phyloP scores from a whole-genome alignment of 2,113 vertebrate genomes.

The Cyanocitta stelleri region DNA sequence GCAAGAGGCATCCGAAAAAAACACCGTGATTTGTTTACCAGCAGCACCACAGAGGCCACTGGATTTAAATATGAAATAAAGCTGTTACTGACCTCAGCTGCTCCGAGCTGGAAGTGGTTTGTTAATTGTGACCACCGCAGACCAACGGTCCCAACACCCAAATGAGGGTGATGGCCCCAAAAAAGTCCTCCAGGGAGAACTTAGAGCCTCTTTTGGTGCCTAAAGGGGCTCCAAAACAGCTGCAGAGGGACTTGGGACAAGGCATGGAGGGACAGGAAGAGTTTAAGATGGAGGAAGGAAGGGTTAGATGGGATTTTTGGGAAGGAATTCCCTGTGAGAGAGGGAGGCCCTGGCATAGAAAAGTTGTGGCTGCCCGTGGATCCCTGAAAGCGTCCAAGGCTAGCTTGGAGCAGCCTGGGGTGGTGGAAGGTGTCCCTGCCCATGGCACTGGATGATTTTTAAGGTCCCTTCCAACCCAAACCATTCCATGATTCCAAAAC shows the following conservation, averaged over 20 bases:
- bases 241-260: not conserved
- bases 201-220: rapidly evolving
- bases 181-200: not conserved
- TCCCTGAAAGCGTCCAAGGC: not conserved
- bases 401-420: not conserved
- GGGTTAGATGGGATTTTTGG: not conserved
- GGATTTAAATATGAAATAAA: constrained; percentile 33
- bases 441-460: not conserved
- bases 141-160: not conserved
- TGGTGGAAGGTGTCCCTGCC: not conserved
- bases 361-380: not conserved
- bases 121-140: not conserved
- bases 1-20: not conserved
- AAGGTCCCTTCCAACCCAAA: not conserved
- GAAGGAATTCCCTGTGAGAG: not conserved
- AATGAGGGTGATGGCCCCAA: not conserved
- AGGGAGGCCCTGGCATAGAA: not conserved
- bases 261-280: not conserved
- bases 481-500: not conserved
- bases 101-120: not conserved
- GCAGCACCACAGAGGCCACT: constrained; percentile 6
- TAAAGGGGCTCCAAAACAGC: not conserved
- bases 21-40: not conserved
- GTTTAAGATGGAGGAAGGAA: not conserved
- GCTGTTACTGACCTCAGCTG: not conserved